Percentiles rank a stretch among this genome's conserved stretches.
Conservation (phyloP, 2,797 vertebrate genomes). For the Dallia pectoralis region DNA sequence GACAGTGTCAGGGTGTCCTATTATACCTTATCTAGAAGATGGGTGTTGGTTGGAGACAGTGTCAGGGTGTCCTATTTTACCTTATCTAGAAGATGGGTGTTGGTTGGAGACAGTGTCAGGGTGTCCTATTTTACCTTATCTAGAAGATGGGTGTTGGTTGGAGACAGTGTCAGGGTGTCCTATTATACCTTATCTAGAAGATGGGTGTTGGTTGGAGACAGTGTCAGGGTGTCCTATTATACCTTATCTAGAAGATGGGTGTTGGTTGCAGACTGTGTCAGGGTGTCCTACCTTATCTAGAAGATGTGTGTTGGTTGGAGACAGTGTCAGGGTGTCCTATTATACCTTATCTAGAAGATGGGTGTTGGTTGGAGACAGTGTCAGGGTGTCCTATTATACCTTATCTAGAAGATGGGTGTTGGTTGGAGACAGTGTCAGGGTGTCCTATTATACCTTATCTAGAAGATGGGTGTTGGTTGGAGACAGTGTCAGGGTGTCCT, state of each 20-base stretch:
- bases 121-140: conserved; percentile 36
- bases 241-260: conserved; percentile 9
- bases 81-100: conserved; percentile 12
- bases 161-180: conserved; percentile 43
- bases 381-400: conserved; percentile 42
- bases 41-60: conserved; percentile 48
- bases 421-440: conserved; percentile 49
- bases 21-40: conserved; percentile 26
- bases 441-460: conserved; percentile 34
- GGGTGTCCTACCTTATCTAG: conserved; percentile 26
- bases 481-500: conserved; percentile 40
- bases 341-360: conserved; percentile 24
- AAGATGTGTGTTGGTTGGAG: conserved; percentile 45
- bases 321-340: conserved; percentile 36
- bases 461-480: conserved; percentile 41
- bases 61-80: conserved; percentile 42
- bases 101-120: conserved; percentile 49
- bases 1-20: conserved; percentile 37
- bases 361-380: conserved; percentile 49
- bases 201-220: conserved; percentile 48
- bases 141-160: conserved; percentile 37
- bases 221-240: conserved; percentile 38
- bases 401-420: conserved; percentile 15
- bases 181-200: conserved; percentile 26
- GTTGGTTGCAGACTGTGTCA: conserved; percentile 51